Conservation (phyloP, 37 sponge, comb jelly and placozoan species). For the Oscarella lobularis region DNA sequence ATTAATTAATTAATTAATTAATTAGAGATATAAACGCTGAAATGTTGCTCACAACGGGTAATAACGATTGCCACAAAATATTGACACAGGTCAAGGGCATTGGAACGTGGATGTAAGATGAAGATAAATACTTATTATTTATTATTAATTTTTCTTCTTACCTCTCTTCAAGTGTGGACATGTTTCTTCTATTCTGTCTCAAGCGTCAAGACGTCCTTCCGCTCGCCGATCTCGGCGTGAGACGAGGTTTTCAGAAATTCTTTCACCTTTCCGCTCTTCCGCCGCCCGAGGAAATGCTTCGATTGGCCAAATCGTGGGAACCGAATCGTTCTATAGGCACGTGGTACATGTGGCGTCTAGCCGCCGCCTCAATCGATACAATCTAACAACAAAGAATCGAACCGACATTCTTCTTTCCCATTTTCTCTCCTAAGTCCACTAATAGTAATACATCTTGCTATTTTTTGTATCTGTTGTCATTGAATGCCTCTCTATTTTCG, state of each 20-base stretch:
- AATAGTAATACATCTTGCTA: no score
- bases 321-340: neutral
- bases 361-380: no score
- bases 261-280: neutral
- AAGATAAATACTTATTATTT: no score
- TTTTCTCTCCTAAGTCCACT: no score
- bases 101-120: conserved; percentile 1
- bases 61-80: neutral
- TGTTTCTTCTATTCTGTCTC: conserved; percentile 2
- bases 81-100: neutral
- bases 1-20: no score
- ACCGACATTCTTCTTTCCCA: no score
- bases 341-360: conserved; percentile 2
- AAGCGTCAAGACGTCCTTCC: conserved; percentile 1
- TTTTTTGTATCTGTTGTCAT: no score
- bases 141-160: no score
- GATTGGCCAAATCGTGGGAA: neutral
- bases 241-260: conserved; percentile 2
- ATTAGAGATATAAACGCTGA: neutral
- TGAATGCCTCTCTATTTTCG: no score
- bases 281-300: neutral
- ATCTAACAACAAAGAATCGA: no score
- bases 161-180: neutral
- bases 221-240: neutral
- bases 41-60: neutral